These are phyloP conservation scores for Lutra lutra DNA, from an alignment of 2,797 vertebrate species.

Conservation along the genomic window DNA sequence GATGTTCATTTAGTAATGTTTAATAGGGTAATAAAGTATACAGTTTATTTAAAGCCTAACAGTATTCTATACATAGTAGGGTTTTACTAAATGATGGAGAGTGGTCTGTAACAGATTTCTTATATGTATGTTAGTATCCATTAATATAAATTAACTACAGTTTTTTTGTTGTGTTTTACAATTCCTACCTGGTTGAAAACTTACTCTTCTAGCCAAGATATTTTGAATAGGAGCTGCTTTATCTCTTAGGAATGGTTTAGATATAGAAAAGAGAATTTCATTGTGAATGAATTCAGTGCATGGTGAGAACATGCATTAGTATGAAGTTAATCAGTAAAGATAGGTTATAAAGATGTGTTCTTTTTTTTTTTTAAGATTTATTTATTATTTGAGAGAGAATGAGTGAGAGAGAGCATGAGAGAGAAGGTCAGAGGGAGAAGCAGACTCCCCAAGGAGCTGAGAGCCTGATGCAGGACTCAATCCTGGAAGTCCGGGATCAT, in stretches of 20 bases:
- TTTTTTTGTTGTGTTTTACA: background rate
- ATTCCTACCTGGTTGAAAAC: background rate
- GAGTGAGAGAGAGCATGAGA: too few relatives aligned
- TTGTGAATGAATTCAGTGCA: background rate
- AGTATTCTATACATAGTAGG: background rate
- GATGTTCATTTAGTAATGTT: background rate
- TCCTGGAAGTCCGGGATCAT: too few relatives aligned
- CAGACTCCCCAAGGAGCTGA: too few relatives aligned
- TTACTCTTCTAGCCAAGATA: background rate
- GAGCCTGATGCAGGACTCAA: too few relatives aligned
- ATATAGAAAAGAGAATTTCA: background rate
- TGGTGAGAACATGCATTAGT: background rate
- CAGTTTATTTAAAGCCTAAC: background rate
- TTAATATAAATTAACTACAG: constrained; percentile 24
- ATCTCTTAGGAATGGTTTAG: background rate
- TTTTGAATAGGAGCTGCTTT: background rate
- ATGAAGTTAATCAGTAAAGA: background rate
- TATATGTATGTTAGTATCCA: background rate
- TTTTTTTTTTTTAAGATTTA: too few relatives aligned
- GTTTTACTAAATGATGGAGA: constrained; percentile 9
- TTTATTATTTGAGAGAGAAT: too few relatives aligned
- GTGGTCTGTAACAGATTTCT: background rate
- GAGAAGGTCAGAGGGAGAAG: too few relatives aligned
- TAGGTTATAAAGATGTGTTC: background rate
- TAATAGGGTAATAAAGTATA: background rate